These are phyloP conservation scores for Cheilosia pagana DNA, from an alignment of 2,888 invertebrate species.

Conservation along the genomic window DNA sequence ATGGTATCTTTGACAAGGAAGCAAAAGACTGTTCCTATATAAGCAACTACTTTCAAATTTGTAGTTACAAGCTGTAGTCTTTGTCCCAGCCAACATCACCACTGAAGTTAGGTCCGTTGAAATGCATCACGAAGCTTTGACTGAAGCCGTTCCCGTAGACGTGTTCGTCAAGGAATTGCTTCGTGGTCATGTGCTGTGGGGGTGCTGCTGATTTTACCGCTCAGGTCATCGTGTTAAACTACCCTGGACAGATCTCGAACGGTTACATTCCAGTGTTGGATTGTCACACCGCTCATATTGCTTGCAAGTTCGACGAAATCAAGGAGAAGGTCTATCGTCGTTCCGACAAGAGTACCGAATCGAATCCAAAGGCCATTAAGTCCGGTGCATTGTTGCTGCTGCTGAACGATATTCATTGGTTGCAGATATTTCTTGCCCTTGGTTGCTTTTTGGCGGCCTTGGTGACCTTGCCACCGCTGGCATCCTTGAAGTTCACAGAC, in stretches of 20 bases:
- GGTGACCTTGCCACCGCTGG: slow-evolving; percentile 96
- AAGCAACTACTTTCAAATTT: no score
- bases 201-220: slow-evolving; percentile 97
- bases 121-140: slow-evolving; percentile 99
- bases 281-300: slow-evolving; percentile 99
- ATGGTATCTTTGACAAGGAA: no score
- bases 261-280: slow-evolving; percentile 99
- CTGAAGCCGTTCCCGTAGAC: slow-evolving; percentile 98
- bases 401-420: slow-evolving; percentile 76
- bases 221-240: slow-evolving; percentile 99
- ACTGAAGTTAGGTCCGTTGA: slow-evolving; percentile 99
- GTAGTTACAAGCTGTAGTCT: slow-evolving; percentile 92
- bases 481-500: slow-evolving; percentile 95
- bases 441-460: slow-evolving; percentile 99
- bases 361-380: slow-evolving; percentile 97
- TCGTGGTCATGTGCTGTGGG: slow-evolving; percentile 98
- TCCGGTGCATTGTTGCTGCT: slow-evolving; percentile 83
- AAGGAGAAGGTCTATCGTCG: slow-evolving; percentile 99
- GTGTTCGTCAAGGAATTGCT: slow-evolving; percentile 99
- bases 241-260: slow-evolving; percentile 99
- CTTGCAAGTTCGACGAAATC: slow-evolving; percentile 99
- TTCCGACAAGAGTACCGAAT: slow-evolving; percentile 97
- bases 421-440: slow-evolving; percentile 96
- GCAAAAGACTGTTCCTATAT: no score
- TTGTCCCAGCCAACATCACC: slow-evolving; percentile 97